These are phyloP conservation scores for Congeria kusceri DNA, from an alignment of 2,888 invertebrate genomes.

Conservation along the genomic window DNA sequence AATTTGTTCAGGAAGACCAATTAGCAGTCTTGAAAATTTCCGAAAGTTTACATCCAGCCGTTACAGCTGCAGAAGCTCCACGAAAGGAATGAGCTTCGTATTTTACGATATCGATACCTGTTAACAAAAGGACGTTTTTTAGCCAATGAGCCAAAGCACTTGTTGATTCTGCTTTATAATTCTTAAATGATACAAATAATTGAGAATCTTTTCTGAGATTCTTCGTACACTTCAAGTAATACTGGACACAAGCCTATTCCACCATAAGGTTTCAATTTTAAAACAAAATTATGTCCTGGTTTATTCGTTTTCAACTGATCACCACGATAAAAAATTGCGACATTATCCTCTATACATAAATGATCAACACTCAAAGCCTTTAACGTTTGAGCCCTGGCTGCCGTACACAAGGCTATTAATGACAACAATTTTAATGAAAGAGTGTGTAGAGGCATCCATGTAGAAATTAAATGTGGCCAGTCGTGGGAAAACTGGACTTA, in stretches of 20 bases:
- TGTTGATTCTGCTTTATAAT: conserved; percentile 27
- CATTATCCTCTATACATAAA: conserved; percentile 10
- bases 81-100: conserved; percentile 32
- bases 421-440: conserved; percentile 24
- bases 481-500: no score
- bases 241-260: no score
- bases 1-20: conserved; percentile 25
- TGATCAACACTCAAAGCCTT: conserved; percentile 4
- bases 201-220: background rate
- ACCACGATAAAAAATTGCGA: conserved; percentile 1
- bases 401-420: conserved; percentile 18
- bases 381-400: conserved; percentile 35
- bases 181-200: conserved; percentile 37
- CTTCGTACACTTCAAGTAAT: no score
- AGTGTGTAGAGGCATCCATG: background rate
- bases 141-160: conserved; percentile 43
- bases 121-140: conserved; percentile 9
- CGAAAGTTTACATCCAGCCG: conserved; percentile 12
- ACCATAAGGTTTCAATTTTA: no score
- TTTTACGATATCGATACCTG: conserved; percentile 17
- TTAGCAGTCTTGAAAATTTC: conserved; percentile 31
- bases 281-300: conserved; percentile 11
- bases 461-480: conserved; percentile 6
- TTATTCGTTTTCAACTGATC: conserved; percentile 8
- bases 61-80: conserved; percentile 20